Evolutionary conservation across 2,888 invertebrate genomes (phyloP), one percentile per base, ranked within the genome.

Genomic region (Zaprionus bogoriensis): DNA sequence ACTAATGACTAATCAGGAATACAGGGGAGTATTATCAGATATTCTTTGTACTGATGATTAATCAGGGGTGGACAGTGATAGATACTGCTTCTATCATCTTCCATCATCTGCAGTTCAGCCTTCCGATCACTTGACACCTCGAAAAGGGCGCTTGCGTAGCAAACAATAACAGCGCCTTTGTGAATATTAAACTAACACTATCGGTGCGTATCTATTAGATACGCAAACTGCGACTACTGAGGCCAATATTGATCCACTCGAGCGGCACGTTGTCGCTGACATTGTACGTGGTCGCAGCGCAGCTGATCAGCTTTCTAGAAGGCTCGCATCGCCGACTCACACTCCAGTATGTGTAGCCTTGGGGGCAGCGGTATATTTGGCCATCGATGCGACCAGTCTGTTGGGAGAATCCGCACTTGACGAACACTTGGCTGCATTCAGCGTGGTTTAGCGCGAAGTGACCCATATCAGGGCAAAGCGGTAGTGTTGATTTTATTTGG

Each of bases 291-390:
- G 80, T 46, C 22, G 80, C 70, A 10, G 67, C 66, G 68, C 96
- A 96, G 84, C 93, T 93, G 54, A 92, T 92, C 47, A 96, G 90
- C 84, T 92, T 93, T 41, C 92, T 91, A 0, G 92, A 91, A 39
- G 93, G 92, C 90, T 96, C 96, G 88, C 96, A 96, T 84, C 94
- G 92, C 89, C 94, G 93, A 77, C 95, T 96, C 3, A 95, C 93
- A 39, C 94, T 93, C 95, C 96, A 96, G 88, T 94, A 97, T 3
- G 94, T 92, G 78, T 93, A 96, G 39, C 94, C 94, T 78, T 93
- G 92, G 0, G 96, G 96, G 90, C 97, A 97, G 82, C 94, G 94
- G 89, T 94, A 94, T 10, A 96, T 91, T 78, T 93, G 93, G 12
- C 95, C 96, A 89, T 94, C 92, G 74, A 95, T 88, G 51, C 91